Evolutionary conservation across 2,113 vertebrate species (phyloP).

Genomic region (Speoplatyrhinus poulsoni): DNA sequence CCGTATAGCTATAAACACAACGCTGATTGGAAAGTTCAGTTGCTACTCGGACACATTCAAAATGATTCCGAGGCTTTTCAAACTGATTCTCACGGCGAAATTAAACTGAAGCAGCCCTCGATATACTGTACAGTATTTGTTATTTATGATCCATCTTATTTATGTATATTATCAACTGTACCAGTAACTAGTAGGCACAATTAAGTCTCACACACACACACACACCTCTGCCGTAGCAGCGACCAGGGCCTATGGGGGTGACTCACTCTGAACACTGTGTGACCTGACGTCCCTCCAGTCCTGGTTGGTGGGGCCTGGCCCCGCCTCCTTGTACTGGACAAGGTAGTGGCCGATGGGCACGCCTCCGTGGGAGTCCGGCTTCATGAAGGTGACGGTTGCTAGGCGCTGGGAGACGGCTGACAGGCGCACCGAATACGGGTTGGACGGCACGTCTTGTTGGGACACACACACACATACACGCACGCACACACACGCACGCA

Average conservation of each 20-base stretch:
- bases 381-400: constrained; percentile 90
- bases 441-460: constrained; percentile 89
- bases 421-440: constrained; percentile 87
- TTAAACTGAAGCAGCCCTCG: too few species aligned
- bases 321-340: constrained; percentile 90
- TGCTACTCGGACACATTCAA: too few species aligned
- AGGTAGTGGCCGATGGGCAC: constrained; percentile 96
- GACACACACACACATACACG: constrained; percentile 20
- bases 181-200: too few species aligned
- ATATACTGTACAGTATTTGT: too few species aligned
- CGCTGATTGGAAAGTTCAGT: too few species aligned
- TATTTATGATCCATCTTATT: too few species aligned
- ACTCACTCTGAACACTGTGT: constrained; percentile 96
- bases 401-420: constrained; percentile 89
- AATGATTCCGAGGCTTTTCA: too few species aligned
- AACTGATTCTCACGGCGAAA: too few species aligned
- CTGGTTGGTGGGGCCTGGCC: constrained; percentile 68
- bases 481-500: constrained; percentile 2
- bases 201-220: too few species aligned
- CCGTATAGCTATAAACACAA: too few species aligned
- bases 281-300: constrained; percentile 93
- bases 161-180: too few species aligned
- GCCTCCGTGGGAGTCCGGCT: constrained; percentile 95
- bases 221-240: too few species aligned
- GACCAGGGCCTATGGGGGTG: background rate